Conservation (phyloP, 2,113 vertebrate species). For the Tenebrosternarchus preto region DNA sequence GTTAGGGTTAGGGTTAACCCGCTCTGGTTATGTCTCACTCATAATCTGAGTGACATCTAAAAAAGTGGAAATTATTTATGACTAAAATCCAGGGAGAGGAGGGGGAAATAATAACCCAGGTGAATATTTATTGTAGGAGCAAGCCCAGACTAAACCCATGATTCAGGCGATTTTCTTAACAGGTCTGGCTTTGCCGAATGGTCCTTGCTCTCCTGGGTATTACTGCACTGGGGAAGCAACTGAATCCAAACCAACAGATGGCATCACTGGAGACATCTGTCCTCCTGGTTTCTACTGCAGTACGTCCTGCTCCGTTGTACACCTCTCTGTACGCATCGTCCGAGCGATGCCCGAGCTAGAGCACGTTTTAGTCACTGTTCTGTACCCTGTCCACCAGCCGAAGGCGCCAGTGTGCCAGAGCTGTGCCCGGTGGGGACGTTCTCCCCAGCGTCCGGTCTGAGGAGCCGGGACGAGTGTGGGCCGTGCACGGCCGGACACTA, state of each 20-base stretch:
- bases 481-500: constrained; percentile 82
- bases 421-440: constrained; percentile 84
- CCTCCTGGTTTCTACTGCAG: constrained; percentile 85
- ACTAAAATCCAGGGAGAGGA: neutral
- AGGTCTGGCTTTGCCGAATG: constrained; percentile 82
- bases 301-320: constrained; percentile 64
- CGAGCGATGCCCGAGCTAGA: neutral
- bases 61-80: neutral
- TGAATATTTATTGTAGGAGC: too few species aligned
- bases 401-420: constrained; percentile 75
- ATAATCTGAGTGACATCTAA: neutral
- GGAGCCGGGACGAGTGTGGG: constrained; percentile 72
- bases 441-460: constrained; percentile 73
- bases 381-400: constrained; percentile 66
- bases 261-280: constrained; percentile 80
- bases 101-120: neutral
- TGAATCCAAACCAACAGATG: constrained; percentile 78
- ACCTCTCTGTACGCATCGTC: neutral
- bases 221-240: constrained; percentile 80
- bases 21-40: too few species aligned
- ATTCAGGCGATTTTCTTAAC: constrained; percentile 36
- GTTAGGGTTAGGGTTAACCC: too few species aligned
- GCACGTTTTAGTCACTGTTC: neutral
- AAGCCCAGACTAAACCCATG: too few species aligned
- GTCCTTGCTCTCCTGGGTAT: constrained; percentile 84